Percentiles rank a stretch among this genome's conserved stretches.
phyloP scores from a whole-genome alignment of 92 coral and sea anemone genomes.

The Ricordea florida region DNA sequence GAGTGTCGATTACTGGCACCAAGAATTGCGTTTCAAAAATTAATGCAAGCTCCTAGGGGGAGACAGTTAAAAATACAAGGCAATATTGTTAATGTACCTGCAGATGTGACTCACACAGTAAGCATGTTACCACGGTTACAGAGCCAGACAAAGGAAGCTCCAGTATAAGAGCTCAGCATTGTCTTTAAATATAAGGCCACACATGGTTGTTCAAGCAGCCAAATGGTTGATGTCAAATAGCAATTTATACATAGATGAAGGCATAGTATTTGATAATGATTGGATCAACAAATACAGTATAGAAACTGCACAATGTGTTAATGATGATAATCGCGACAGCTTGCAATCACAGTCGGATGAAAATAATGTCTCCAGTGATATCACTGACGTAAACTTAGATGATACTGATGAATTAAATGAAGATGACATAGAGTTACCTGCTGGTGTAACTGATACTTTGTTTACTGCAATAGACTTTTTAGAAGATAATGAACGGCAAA shows the following conservation, averaged over 20 bases:
- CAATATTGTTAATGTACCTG: background rate
- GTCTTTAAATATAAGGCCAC: constrained; percentile 61
- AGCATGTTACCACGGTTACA: constrained; percentile 6
- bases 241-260: constrained; percentile 36
- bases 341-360: background rate
- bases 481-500: constrained; percentile 45
- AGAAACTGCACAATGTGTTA: background rate
- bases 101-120: background rate
- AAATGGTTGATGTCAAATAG: constrained; percentile 57
- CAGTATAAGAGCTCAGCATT: constrained; percentile 64
- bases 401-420: constrained; percentile 2
- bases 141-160: constrained; percentile 48
- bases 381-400: background rate
- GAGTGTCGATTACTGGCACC: too few species aligned
- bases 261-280: constrained; percentile 39
- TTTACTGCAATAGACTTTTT: constrained; percentile 57
- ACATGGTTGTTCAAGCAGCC: constrained; percentile 59
- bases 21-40: too few species aligned
- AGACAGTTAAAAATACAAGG: background rate
- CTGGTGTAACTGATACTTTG: constrained; percentile 73
- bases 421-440: constrained; percentile 61
- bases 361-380: constrained; percentile 12
- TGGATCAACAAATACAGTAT: background rate
- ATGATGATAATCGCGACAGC: background rate
- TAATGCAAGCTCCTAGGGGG: too few species aligned